Evolutionary conservation across 92 coral and sea anemone species (phyloP).

Genomic region (Bergia sp.): DNA sequence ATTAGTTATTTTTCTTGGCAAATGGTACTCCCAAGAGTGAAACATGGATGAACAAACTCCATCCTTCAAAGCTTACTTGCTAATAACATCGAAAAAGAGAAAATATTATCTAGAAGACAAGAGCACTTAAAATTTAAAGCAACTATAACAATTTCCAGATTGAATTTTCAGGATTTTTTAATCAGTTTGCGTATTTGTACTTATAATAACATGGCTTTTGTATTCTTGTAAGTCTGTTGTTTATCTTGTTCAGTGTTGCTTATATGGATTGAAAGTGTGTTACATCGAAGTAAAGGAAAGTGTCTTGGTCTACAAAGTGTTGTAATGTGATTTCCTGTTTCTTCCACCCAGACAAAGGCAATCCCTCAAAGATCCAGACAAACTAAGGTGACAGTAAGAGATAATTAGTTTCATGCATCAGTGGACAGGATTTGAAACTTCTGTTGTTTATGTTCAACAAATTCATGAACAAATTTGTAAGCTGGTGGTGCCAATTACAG

Average conservation of each 20-base stretch:
- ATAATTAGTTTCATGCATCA: slow-evolving; percentile 17
- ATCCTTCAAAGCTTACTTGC: too few relatives aligned
- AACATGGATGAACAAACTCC: not conserved
- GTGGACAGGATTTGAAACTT: slow-evolving; percentile 37
- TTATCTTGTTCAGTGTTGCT: too few relatives aligned
- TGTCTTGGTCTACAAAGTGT: slow-evolving; percentile 9
- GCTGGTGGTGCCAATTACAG: not conserved
- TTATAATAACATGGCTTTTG: too few relatives aligned
- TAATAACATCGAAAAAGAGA: too few relatives aligned
- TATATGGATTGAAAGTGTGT: too few relatives aligned
- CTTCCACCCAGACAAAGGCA: slow-evolving; percentile 50
- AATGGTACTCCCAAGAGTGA: not conserved
- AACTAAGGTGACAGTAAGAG: slow-evolving; percentile 38
- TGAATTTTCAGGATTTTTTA: too few relatives aligned
- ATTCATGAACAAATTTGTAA: not conserved
- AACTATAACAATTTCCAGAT: too few relatives aligned
- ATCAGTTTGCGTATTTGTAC: too few relatives aligned
- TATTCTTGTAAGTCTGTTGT: too few relatives aligned
- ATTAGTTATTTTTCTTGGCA: too few relatives aligned
- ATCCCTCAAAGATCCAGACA: slow-evolving; percentile 49
- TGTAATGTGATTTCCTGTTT: slow-evolving; percentile 41
- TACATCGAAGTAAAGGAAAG: too few relatives aligned
- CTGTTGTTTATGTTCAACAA: slow-evolving; percentile 5
- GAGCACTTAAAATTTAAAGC: not conserved
- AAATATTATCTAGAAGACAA: too few relatives aligned